Conservation (phyloP, 2,888 invertebrate species). For the Steinernema carpocapsae region DNA sequence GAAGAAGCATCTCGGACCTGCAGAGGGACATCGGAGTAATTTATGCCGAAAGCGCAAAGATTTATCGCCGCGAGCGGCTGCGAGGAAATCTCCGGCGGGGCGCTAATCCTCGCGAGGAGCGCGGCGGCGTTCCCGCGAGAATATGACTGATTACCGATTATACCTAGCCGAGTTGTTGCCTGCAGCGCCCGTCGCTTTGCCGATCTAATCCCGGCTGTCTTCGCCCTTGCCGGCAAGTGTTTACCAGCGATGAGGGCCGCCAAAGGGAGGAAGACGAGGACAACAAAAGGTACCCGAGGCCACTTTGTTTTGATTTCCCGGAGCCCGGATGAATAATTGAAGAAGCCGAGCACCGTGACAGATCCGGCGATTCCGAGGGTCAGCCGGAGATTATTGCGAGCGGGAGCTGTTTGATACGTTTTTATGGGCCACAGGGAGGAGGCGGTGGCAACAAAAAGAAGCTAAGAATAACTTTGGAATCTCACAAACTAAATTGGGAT, state of each 20-base stretch:
- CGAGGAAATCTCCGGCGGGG: not conserved
- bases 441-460: too few relatives aligned
- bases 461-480: too few relatives aligned
- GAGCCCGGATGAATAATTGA: conserved; percentile 16
- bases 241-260: conserved; percentile 2
- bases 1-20: conserved; percentile 3
- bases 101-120: conserved; percentile 20
- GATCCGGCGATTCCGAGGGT: conserved; percentile 16
- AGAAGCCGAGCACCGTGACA: not conserved
- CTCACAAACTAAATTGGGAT: too few relatives aligned
- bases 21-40: not conserved
- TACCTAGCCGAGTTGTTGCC: conserved; percentile 1
- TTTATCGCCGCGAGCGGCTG: conserved; percentile 21
- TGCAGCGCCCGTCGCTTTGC: conserved; percentile 7
- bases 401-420: too few relatives aligned
- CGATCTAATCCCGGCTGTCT: not conserved
- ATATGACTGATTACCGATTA: conserved; percentile 19
- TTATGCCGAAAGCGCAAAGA: not conserved
- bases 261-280: conserved; percentile 1
- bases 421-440: too few relatives aligned
- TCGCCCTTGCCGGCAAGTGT: not conserved
- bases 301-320: conserved; percentile 13
- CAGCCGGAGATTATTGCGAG: too few relatives aligned
- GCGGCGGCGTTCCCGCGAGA: conserved; percentile 7
- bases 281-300: conserved; percentile 2